Base-by-base conservation (phyloP, 2,797 vertebrate species). In the Argya squamiceps region DNA sequence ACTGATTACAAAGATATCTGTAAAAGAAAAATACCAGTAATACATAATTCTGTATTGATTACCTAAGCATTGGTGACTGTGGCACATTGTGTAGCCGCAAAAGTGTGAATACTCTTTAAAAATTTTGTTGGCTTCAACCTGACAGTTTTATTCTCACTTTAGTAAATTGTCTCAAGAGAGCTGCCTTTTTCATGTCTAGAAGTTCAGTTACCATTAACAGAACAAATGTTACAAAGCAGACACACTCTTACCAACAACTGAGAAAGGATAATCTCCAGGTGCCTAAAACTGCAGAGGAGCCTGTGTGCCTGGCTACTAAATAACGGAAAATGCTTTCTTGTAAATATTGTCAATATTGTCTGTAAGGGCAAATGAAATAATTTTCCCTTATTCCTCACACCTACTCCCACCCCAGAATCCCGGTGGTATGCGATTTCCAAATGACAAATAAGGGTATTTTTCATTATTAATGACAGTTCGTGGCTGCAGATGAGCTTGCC, bases 41-140 rank as follows among this genome's bases (percentile, higher is more conserved):
- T 68, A 93, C 77, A 36, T 95, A 88, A 93, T 92, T 75, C 69
- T 67, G 15, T 95, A 91, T 93, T 81, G 95, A 95, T 89, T 92
- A 70, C 59, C 26, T 59, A 46, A 65, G 67, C 65, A 55, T 89
- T 92, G 92, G 55, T 47, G 89, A 69, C 46, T 91, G 44, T 86
- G 78, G 44, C 22, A 46, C 39, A 20, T 52, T 1, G 4, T 53
- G 43, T 92, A 43, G 89, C 26, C 13, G 90, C 41, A 41, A 39
- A 84, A 89, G 47, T 94, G 49, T 85, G 83, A 90, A 62, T 84
- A 23, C 26, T 77, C 60, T 94, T 93, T 84, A 86, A 89, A 91
- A 81, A n/a, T 58, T 81, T 89, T 64, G 56, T 90, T 88, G 65
- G 55, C 77, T 97, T 87, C 76, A 41, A 3, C 53, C 36, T 92